A percentile compares a stretch with the other conserved stretches of the same genome.
Conservation (phyloP, 2,888 invertebrate genomes). For the Apoderus coryli region DNA sequence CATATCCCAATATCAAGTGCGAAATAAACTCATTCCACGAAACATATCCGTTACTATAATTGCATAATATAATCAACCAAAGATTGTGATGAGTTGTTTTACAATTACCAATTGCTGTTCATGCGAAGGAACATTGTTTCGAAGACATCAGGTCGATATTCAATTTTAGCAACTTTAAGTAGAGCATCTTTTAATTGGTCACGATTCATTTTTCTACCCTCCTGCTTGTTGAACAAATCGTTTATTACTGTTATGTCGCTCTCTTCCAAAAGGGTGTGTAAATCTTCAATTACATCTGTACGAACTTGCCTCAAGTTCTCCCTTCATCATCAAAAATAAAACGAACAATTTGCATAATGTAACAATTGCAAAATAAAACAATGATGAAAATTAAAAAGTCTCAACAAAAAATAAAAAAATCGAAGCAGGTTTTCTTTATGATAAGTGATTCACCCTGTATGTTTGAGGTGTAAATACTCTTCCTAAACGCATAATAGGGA, state of each 20-base stretch:
- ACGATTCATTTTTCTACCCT: conserved; percentile 32
- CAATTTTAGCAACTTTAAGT: conserved; percentile 33
- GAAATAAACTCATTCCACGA: conserved; percentile 70
- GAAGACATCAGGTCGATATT: conserved; percentile 44
- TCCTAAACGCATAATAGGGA: too few relatives aligned
- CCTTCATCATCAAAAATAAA: too few relatives aligned
- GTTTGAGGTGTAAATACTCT: too few relatives aligned
- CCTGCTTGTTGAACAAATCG: conserved; percentile 34
- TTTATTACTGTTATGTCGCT: conserved; percentile 35
- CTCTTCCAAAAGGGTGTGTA: conserved; percentile 35
- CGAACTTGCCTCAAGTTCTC: too few relatives aligned
- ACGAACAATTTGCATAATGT: too few relatives aligned
- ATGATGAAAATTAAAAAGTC: too few relatives aligned
- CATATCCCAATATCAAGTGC: conserved; percentile 58
- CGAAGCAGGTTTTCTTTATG: too few relatives aligned
- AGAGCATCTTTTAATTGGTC: conserved; percentile 34
- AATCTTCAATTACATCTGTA: conserved; percentile 19
- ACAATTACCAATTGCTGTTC: conserved; percentile 25
- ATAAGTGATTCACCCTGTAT: too few relatives aligned
- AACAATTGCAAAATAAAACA: too few relatives aligned
- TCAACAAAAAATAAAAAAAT: too few relatives aligned
- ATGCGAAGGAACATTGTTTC: conserved; percentile 49
- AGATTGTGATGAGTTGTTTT: too few relatives aligned
- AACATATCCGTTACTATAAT: conserved; percentile 34
- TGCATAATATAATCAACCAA: too few relatives aligned